Base-by-base conservation (phyloP, 2,113 vertebrate species). In the Dromas ardeola region DNA sequence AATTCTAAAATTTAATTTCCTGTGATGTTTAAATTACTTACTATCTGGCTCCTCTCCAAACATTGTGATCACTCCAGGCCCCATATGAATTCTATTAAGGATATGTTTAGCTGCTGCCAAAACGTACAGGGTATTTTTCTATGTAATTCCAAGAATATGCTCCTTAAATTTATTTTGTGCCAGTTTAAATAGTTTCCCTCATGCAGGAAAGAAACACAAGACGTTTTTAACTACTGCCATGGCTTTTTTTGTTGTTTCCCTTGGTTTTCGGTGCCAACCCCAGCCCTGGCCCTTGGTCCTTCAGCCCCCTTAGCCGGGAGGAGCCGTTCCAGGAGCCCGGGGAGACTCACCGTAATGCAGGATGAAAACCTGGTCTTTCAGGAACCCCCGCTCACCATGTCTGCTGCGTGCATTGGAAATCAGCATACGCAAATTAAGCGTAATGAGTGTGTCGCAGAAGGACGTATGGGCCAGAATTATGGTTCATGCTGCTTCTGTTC, bases 1-100 rank as follows among this genome's bases (percentile, higher is more conserved):
- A 99, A 99, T 99, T 99, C 98, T 98, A 99, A 99, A 98, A 99
- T 99, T 99, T 99, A 99, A 99, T 99, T 99, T 99, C 99, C 99
- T 99, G 99, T 99, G 99, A 99, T 99, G 98, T 99, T 99, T 99
- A 99, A 99, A 99, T 99, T 98, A 99, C 99, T 99, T 98, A 99
- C 98, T 98, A 98, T 98, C 99, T 99, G 99, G 99, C 99, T 98
- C 96, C 96, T 98, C 98, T 99, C 99, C 99, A 99, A 98, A 98
- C 95, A 97, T 98, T 98, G 97, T 98, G 98, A 99, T 98, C 98
- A 98, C 98, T 98, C 97, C 98, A 97, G 98, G 98, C 98, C 98
- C 98, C 98, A 99, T 98, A 98, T 98, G 98, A 99, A 99, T 99
- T 98, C 98, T 98, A 99, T 99, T 99, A 99, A 98, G 98, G 98